Base-by-base conservation (phyloP, 2,113 vertebrate genomes). In the Neolamprologus falcicula region DNA sequence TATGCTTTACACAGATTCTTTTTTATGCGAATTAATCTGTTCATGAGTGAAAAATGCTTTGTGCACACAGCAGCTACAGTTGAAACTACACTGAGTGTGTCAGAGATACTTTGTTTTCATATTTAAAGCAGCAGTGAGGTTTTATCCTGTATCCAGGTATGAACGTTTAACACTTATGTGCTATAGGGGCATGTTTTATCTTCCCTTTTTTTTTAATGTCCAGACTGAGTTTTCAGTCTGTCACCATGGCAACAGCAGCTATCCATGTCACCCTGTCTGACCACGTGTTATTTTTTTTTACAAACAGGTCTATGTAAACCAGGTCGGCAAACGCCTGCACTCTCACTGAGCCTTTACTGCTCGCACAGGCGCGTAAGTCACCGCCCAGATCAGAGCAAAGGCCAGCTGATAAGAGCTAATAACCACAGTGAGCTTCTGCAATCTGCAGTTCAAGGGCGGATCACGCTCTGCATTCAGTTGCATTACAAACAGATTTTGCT, bases 361-460 rank as follows among this genome's bases (percentile, higher is more conserved):
- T 17, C 9, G 16, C 81, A 80, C 53, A 79, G 47, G 85, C 50
- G 40, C 4, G 55, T 40, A 63, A 47, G 54, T 84, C 19, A 3
- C 83, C 9, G 17, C 73, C 66, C 2, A 79, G 73, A 91, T 88
- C 66, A 85, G 83, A 55, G 13, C 83, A 93, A 89, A 85, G 86
- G 80, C 16, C 33, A 53, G 59, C 90, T 59, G 92, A 95, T 89
- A 80, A 81, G 63, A 76, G 76, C 42, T 10, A 79, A 54, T 47
- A 16, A 40, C 33, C 73, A 21, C 35, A 9, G 37, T 26, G 9
- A 7, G 42, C 83, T 80, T 83, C 55, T 79, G 9, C 33, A 19
- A 47, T 40, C 28, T 61, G 5, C 9, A 24, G 84, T 47, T 78
- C 78, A 73, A 53, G 24, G 52, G 24, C 19, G 3, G 63, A 21